These are phyloP conservation scores for Agonum fuliginosum DNA, from an alignment of 2,888 invertebrate species.

Conservation along the genomic window DNA sequence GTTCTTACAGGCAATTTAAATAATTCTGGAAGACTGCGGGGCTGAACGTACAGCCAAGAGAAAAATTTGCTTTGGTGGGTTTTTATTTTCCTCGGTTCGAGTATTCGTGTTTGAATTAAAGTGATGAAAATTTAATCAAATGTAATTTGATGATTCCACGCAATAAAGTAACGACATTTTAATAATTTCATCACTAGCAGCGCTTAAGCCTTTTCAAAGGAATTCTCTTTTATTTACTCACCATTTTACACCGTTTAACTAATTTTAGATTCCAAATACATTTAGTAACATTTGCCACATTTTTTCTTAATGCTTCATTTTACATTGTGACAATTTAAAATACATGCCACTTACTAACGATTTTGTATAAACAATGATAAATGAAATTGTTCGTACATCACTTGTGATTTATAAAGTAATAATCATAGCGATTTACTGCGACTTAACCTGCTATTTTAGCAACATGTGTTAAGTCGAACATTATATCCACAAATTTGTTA, in stretches of 20 bases:
- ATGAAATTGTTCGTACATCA: too few relatives aligned
- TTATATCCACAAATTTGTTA: too few relatives aligned
- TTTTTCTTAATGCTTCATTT: too few relatives aligned
- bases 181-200: slow-evolving; percentile 15
- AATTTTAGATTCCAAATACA: too few relatives aligned
- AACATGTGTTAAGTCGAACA: too few relatives aligned
- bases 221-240: background rate
- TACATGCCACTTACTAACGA: background rate
- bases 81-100: slow-evolving; percentile 31
- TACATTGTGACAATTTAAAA: too few relatives aligned
- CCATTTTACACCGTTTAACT: too few relatives aligned
- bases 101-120: slow-evolving; percentile 33
- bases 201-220: slow-evolving; percentile 20
- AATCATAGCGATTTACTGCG: too few relatives aligned
- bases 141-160: slow-evolving; percentile 39
- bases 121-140: slow-evolving; percentile 45
- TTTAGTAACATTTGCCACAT: too few relatives aligned
- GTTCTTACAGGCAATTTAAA: slow-evolving; percentile 52
- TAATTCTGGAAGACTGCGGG: slow-evolving; percentile 26
- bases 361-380: too few relatives aligned
- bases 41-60: slow-evolving; percentile 23
- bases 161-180: slow-evolving; percentile 38
- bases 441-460: too few relatives aligned
- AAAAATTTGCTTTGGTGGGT: slow-evolving; percentile 23
- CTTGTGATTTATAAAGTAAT: too few relatives aligned